Evolutionary conservation across 2,888 invertebrate species (phyloP).

Genomic region (Agelastica alni): DNA sequence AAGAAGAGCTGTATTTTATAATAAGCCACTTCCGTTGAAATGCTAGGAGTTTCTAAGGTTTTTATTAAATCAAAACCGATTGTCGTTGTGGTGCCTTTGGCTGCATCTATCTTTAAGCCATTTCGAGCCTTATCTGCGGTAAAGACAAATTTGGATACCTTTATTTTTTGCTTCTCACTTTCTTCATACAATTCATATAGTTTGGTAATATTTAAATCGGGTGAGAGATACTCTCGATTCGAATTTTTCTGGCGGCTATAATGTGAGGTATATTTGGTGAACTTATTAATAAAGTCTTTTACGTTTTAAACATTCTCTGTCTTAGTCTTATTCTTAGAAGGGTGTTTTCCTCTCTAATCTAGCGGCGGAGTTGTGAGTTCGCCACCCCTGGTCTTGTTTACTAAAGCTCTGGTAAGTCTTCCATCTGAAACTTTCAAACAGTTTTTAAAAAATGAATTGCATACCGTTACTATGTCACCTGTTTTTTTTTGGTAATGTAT

Average conservation of each 20-base stretch:
- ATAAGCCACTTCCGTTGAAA: constrained; percentile 40
- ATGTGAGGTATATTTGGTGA: neutral
- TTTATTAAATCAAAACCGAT: constrained; percentile 30
- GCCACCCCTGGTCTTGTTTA: too few species aligned
- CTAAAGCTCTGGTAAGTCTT: neutral
- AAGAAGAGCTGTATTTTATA: neutral
- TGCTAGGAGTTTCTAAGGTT: constrained; percentile 32
- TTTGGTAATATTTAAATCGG: neutral
- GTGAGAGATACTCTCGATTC: too few species aligned
- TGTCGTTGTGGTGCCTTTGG: neutral
- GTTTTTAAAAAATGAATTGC: neutral
- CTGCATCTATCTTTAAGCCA: neutral
- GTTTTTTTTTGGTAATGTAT: neutral
- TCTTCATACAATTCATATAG: neutral
- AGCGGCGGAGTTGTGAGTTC: neutral
- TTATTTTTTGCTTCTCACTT: neutral
- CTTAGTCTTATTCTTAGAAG: neutral
- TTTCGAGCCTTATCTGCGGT: too few species aligned
- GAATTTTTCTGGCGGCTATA: too few species aligned
- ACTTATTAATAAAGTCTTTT: neutral
- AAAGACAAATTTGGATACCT: neutral
- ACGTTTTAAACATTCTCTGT: too few species aligned
- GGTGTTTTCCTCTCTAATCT: neutral
- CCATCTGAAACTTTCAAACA: neutral
- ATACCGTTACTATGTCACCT: neutral